A percentile compares a stretch with the other conserved stretches of the same genome.
Conservation (phyloP, 2,113 vertebrate genomes). For the Marmota monax region DNA sequence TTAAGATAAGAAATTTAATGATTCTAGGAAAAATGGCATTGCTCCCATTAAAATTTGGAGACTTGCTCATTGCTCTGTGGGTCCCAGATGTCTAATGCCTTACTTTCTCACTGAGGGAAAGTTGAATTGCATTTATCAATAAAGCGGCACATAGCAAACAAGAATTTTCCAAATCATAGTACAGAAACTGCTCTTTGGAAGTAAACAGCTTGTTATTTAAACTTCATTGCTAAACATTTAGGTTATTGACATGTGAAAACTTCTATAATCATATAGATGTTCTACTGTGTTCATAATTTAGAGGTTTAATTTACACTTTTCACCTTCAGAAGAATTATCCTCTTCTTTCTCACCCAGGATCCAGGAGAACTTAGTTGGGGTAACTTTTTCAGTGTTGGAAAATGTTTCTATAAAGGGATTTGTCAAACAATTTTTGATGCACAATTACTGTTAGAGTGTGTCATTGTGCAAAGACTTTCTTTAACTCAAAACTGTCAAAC, state of each 20-base stretch:
- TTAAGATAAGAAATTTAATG: conserved; percentile 83
- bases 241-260: not conserved
- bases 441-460: not conserved
- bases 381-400: not conserved
- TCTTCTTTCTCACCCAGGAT: not conserved
- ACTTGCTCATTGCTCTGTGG: conserved; percentile 67
- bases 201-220: conserved; percentile 51
- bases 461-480: not conserved
- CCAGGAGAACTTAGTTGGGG: not conserved
- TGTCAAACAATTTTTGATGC: not conserved
- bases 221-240: conserved; percentile 12
- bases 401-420: not conserved
- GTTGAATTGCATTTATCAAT: conserved; percentile 73
- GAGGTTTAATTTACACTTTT: not conserved
- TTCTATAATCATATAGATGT: not conserved
- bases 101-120: conserved; percentile 48
- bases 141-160: conserved; percentile 25
- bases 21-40: conserved; percentile 69
- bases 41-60: conserved; percentile 75
- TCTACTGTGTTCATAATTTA: not conserved
- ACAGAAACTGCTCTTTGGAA: not conserved
- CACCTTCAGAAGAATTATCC: not conserved
- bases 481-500: not conserved
- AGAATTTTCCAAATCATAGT: conserved; percentile 6
- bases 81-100: conserved; percentile 55